phyloP scores from a whole-genome alignment of 2,113 vertebrate genomes.

The Dipodomys merriami region DNA sequence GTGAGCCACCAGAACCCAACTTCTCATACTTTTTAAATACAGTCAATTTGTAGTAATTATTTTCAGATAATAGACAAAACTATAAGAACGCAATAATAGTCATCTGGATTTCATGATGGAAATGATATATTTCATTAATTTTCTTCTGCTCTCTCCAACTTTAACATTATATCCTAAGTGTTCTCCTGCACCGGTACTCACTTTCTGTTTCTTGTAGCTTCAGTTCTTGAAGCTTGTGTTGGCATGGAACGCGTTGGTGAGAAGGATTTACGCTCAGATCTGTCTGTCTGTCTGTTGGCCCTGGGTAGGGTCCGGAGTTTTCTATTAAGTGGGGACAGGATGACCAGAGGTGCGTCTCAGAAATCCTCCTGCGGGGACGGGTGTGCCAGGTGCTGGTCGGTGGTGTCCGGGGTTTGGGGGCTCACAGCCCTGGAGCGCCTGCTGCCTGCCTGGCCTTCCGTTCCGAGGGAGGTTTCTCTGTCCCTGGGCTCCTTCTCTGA shows the following conservation, averaged over 20 bases:
- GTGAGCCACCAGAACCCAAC: no score
- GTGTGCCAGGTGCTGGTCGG: no score
- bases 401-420: no score
- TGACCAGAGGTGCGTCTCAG: no score
- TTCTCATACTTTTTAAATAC: background rate
- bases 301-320: background rate
- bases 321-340: background rate
- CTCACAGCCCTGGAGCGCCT: background rate
- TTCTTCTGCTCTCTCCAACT: conserved; percentile 24
- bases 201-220: background rate
- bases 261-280: background rate
- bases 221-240: background rate
- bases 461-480: background rate
- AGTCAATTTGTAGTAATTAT: conserved; percentile 15
- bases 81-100: conserved; percentile 27
- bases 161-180: background rate
- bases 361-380: no score
- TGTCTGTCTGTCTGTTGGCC: background rate
- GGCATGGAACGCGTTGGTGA: background rate
- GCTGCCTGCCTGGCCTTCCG: background rate
- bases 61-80: conserved; percentile 32
- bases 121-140: conserved; percentile 30
- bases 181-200: background rate
- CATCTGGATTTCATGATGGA: background rate
- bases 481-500: background rate